Base-by-base conservation (phyloP, 1,140 invertebrate species). In the Temnothorax nylanderi region DNA sequence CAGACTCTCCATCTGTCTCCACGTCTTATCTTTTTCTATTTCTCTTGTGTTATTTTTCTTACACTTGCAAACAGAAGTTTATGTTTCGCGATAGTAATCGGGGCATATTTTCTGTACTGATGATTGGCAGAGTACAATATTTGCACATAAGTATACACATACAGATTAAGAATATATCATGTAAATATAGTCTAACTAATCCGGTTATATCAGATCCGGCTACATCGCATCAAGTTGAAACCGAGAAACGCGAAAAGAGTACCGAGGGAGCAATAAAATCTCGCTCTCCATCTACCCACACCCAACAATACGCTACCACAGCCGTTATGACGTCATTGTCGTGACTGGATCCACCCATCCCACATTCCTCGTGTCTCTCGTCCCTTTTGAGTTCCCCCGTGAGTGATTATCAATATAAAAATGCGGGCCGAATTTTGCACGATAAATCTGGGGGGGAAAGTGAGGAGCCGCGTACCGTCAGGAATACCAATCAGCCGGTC, bases 321-420 rank as follows among this genome's bases (percentile, higher is more conserved):
- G 84, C 49, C 37, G 58, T 44, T 64, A 88, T 92, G 91, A 92
- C 91, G 88, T 91, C 89, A 91, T 85, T 91, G 80, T 88, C 86
- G 86, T 88, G 91, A 91, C 67, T 87, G 82, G 85, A 84, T 84
- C 87, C 85, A 89, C 86, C 85, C 91, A 92, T 91, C 86, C 88
- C 91, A 88, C 91, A 92, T 92, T 92, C 88, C 65, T 91, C 64
- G 74, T 64, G 69, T 56, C 72, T 71, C 54, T 72, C 82, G 37
- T 76, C 77, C 87, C 82, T 88, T 85, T 49, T 47, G 54, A 54
- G 74, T 49, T 65, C 51, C 51, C n/a, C 47, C 54, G 69, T 62
- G 90, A 89, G 87, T 90, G 91, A 93, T 93, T 93, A 94, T 93
- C 91, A 92, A 92, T 92, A 92, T 93, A 91, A 93, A 94, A 94